These are phyloP conservation scores for Rhinella marina DNA, from an alignment of 2,797 vertebrate species.

Conservation along the genomic window DNA sequence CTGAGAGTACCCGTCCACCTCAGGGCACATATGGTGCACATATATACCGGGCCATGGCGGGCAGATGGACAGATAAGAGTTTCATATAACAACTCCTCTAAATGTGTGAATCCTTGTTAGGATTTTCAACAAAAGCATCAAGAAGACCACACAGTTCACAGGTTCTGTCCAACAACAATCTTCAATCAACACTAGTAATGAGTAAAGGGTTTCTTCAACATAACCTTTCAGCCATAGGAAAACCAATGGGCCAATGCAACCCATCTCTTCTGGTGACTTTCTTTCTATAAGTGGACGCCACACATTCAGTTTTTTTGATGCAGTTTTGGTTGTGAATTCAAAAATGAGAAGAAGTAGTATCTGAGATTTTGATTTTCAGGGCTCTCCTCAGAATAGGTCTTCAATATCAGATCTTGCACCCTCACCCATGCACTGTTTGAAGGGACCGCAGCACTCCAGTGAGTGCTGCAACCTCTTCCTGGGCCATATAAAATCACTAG, in stretches of 20 bases:
- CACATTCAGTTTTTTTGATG: too few relatives aligned
- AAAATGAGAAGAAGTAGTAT: too few relatives aligned
- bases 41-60: conserved; percentile 36
- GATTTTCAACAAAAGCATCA: conserved; percentile 1
- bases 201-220: conserved; percentile 12
- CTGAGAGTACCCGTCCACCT: conserved; percentile 12
- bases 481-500: too few relatives aligned
- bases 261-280: not conserved
- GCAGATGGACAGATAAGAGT: conserved; percentile 49
- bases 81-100: conserved; percentile 47
- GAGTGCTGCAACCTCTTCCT: too few relatives aligned
- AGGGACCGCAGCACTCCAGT: too few relatives aligned
- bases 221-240: not conserved
- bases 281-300: too few relatives aligned
- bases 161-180: conserved; percentile 37
- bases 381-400: too few relatives aligned
- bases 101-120: conserved; percentile 41
- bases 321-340: too few relatives aligned
- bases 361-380: too few relatives aligned
- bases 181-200: conserved; percentile 17
- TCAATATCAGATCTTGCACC: too few relatives aligned
- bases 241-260: not conserved
- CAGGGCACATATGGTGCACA: conserved; percentile 58
- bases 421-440: too few relatives aligned
- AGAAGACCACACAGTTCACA: conserved; percentile 65